phyloP scores from a whole-genome alignment of 1,140 invertebrate species.

The Drosophila pseudoobscura region DNA sequence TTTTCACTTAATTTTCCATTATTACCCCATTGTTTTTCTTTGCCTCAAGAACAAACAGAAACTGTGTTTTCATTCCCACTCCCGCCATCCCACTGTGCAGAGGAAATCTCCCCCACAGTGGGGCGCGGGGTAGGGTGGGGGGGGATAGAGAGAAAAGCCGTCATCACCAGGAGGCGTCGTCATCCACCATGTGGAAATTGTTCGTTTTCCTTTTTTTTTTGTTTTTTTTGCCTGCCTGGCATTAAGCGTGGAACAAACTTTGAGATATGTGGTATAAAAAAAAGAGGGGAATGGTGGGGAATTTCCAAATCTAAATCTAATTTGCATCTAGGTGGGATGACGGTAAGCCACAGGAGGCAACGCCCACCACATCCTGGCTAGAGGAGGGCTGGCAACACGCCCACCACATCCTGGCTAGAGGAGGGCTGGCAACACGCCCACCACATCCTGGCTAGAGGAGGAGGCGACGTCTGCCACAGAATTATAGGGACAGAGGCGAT shows the following conservation, averaged over 20 bases:
- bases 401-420: no score
- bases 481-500: neutral
- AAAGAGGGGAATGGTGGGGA: neutral
- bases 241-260: slow-evolving; percentile 30
- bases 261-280: neutral
- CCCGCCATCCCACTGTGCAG: slow-evolving; percentile 12
- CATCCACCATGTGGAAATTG: slow-evolving; percentile 9
- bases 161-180: slow-evolving; percentile 30
- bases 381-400: no score
- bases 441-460: no score
- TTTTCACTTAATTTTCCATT: slow-evolving; percentile 50
- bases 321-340: slow-evolving; percentile 53
- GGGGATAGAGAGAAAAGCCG: slow-evolving; percentile 21
- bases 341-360: slow-evolving; percentile 30
- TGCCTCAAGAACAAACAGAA: slow-evolving; percentile 33
- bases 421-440: no score
- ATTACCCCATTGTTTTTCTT: slow-evolving; percentile 39
- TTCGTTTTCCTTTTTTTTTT: neutral
- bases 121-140: neutral
- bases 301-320: slow-evolving; percentile 65
- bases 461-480: no score
- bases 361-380: neutral
- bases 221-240: slow-evolving; percentile 6
- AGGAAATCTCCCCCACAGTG: neutral
- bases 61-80: slow-evolving; percentile 20